Conservation (phyloP, 2,113 vertebrate species). For the Hepsetus odoe region DNA sequence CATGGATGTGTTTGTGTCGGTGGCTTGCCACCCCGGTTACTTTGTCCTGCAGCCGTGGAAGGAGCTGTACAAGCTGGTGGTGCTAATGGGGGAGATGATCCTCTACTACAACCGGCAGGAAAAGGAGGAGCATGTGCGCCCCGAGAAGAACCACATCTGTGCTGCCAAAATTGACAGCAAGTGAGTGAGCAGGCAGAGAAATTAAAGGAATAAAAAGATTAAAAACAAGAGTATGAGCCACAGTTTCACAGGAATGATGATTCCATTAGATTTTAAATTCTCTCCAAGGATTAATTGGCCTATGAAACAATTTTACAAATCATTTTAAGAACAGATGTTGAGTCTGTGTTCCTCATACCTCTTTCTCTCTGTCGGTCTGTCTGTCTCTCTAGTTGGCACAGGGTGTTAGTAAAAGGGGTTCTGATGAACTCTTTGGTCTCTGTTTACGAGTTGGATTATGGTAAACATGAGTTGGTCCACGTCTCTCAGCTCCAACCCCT, state of each 20-base stretch:
- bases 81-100: conserved; percentile 94
- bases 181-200: conserved; percentile 71
- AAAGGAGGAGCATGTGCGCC: conserved; percentile 44
- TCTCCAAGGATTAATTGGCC: no score
- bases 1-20: conserved; percentile 87
- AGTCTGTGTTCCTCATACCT: no score
- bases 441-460: conserved; percentile 89
- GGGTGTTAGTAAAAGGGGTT: conserved; percentile 87
- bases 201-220: no score
- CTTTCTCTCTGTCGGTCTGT: background rate
- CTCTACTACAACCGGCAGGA: conserved; percentile 84
- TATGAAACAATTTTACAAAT: no score
- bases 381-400: conserved; percentile 82
- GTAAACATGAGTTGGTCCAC: conserved; percentile 86
- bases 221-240: no score
- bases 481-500: conserved; percentile 79
- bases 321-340: no score
- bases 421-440: conserved; percentile 85
- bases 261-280: no score
- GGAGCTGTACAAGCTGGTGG: conserved; percentile 86
- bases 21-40: conserved; percentile 91
- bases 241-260: no score
- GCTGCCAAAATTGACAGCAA: conserved; percentile 90
- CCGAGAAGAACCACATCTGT: conserved; percentile 85
- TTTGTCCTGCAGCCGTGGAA: conserved; percentile 93